Evolutionary conservation across 1,140 invertebrate species (phyloP).

Genomic region (Drosophila pallidifrons): DNA sequence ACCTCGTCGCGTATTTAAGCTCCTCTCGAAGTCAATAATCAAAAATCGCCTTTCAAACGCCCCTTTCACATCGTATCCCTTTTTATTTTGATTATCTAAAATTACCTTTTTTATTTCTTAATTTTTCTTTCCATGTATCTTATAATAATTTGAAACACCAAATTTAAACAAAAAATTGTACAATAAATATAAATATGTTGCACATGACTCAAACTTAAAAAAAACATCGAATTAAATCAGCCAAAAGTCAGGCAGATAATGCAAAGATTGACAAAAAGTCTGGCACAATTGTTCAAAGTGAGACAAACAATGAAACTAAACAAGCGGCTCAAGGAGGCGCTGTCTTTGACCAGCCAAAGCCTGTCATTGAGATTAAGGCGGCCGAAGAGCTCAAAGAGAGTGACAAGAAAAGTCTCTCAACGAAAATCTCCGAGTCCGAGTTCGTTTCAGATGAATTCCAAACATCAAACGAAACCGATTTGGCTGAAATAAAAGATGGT

Average conservation of each 20-base stretch:
- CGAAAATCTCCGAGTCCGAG: constrained; percentile 85
- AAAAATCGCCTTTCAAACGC: constrained; percentile 18
- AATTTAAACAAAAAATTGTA: constrained; percentile 40
- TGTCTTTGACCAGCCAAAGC: constrained; percentile 57
- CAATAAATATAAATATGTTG: constrained; percentile 24
- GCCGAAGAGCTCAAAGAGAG: constrained; percentile 22
- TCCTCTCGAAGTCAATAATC: constrained; percentile 18
- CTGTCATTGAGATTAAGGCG: constrained; percentile 42
- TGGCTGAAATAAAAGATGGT: constrained; percentile 89
- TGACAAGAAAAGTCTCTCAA: constrained; percentile 36
- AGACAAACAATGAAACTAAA: constrained; percentile 28
- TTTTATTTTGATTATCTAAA: neutral
- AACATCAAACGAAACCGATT: constrained; percentile 86
- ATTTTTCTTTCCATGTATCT: constrained; percentile 50
- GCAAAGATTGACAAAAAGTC: constrained; percentile 41
- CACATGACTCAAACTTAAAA: constrained; percentile 32
- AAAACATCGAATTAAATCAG: constrained; percentile 44
- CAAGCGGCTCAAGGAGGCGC: constrained; percentile 2
- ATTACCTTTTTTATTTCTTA: constrained; percentile 7
- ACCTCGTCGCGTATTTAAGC: constrained; percentile 21
- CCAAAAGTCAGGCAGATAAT: constrained; percentile 29
- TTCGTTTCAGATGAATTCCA: constrained; percentile 90
- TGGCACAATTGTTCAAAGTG: constrained; percentile 3
- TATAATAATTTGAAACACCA: constrained; percentile 44
- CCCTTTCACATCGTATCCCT: constrained; percentile 11